phyloP scores from a whole-genome alignment of 2,113 vertebrate genomes.

The Jaculus jaculus region DNA sequence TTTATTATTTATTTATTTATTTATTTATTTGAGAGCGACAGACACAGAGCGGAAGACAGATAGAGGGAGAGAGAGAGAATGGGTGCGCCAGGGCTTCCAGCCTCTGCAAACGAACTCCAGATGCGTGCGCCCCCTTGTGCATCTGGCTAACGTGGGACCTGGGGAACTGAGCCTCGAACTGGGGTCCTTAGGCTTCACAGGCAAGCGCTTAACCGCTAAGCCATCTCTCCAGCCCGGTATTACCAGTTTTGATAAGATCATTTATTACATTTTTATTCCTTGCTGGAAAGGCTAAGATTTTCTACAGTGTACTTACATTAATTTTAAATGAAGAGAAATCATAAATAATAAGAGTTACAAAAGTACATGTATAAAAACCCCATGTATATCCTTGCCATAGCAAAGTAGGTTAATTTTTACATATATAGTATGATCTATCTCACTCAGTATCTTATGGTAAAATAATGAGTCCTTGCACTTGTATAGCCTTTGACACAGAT shows the following conservation, averaged over 20 bases:
- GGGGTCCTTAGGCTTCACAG: too few species aligned
- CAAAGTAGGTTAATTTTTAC: not conserved
- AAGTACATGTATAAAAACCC: not conserved
- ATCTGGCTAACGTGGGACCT: too few species aligned
- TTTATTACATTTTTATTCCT: conserved; percentile 10
- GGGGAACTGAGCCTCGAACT: too few species aligned
- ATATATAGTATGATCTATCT: not conserved
- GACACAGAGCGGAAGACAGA: too few species aligned
- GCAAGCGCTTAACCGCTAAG: too few species aligned
- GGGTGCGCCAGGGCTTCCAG: too few species aligned
- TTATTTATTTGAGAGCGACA: too few species aligned
- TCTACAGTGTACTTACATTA: not conserved
- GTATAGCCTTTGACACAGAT: conserved; percentile 10
- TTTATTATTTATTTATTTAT: too few species aligned
- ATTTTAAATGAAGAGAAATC: conserved; percentile 36
- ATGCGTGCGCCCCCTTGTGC: too few species aligned
- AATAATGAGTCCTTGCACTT: conserved; percentile 24
- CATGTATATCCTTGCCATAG: not conserved
- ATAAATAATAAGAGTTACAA: conserved; percentile 5
- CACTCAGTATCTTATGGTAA: not conserved
- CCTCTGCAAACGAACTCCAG: too few species aligned
- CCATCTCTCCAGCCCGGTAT: too few species aligned
- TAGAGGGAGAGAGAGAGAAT: too few species aligned
- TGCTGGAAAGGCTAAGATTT: not conserved
- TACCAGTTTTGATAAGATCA: not conserved